A percentile compares a stretch with the other conserved stretches of the same genome.
phyloP scores from a whole-genome alignment of 2,797 vertebrate species.

The Anguilla marmorata region DNA sequence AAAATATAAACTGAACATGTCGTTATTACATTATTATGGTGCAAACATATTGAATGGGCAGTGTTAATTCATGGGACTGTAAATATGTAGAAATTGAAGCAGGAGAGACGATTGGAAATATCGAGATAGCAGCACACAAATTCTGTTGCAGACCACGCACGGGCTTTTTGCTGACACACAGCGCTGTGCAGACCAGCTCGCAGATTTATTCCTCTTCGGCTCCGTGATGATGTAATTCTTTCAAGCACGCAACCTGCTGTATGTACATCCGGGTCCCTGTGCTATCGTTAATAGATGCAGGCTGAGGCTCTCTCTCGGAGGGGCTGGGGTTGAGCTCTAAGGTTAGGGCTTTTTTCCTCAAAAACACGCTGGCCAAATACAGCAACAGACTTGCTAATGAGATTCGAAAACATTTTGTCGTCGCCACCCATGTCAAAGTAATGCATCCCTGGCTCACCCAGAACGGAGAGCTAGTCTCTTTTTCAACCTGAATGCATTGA shows the following conservation, averaged over 20 bases:
- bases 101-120: background rate
- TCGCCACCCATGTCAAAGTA: conserved; percentile 29
- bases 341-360: conserved; percentile 31
- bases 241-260: conserved; percentile 66
- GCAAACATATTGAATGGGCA: background rate
- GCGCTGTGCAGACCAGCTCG: conserved; percentile 10
- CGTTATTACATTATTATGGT: background rate
- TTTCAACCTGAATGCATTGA: conserved; percentile 68
- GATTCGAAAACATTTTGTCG: conserved; percentile 30
- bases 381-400: conserved; percentile 21
- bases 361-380: conserved; percentile 37
- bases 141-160: background rate
- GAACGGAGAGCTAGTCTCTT: conserved; percentile 68
- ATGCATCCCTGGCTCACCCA: conserved; percentile 65
- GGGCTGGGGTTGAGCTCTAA: conserved; percentile 30
- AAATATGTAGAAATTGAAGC: background rate
- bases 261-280: conserved; percentile 75
- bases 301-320: conserved; percentile 53
- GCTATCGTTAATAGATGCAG: conserved; percentile 46
- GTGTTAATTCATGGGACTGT: background rate
- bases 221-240: conserved; percentile 73
- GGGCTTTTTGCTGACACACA: conserved; percentile 28
- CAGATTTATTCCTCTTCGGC: conserved; percentile 19
- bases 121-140: background rate
- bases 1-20: background rate